Percentiles rank a stretch among this genome's conserved stretches.
Evolutionary conservation across 2,113 vertebrate species (phyloP).

Genomic region (Natator depressus): DNA sequence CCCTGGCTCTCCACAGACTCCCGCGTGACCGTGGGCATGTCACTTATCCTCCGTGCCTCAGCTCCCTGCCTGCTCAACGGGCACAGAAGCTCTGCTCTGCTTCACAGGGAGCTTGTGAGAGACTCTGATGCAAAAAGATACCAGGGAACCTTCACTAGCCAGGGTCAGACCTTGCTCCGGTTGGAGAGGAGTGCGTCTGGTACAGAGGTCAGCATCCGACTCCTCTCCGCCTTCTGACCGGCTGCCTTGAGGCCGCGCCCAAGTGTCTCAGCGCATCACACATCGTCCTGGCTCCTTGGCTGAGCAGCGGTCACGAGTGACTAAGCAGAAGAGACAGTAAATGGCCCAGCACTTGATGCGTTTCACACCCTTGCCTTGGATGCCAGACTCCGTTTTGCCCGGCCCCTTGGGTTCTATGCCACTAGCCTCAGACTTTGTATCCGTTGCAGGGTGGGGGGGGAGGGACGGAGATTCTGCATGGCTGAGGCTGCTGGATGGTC

Average conservation of each 20-base stretch:
- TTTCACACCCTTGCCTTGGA: neutral
- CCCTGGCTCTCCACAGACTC: neutral
- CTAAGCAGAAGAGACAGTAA: constrained; percentile 5
- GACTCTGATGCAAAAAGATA: neutral
- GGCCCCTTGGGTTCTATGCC: neutral
- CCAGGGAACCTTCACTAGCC: neutral
- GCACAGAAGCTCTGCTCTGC: neutral
- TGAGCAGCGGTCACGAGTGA: neutral
- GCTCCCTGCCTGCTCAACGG: neutral
- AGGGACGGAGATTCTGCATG: neutral
- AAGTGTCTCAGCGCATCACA: neutral
- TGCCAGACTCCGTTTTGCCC: neutral
- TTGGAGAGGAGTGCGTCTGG: neutral
- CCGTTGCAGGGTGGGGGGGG: neutral
- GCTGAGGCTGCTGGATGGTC: neutral
- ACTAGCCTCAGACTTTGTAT: neutral
- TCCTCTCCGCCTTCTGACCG: neutral
- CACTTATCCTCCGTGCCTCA: neutral
- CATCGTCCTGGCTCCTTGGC: neutral
- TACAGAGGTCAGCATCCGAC: neutral
- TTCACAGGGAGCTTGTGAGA: neutral
- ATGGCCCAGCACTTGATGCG: neutral
- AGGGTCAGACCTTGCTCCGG: neutral
- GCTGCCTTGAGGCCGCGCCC: neutral
- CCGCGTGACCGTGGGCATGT: neutral